Conservation (phyloP, 1,140 invertebrate species). For the Panagrolaimus sp. region DNA sequence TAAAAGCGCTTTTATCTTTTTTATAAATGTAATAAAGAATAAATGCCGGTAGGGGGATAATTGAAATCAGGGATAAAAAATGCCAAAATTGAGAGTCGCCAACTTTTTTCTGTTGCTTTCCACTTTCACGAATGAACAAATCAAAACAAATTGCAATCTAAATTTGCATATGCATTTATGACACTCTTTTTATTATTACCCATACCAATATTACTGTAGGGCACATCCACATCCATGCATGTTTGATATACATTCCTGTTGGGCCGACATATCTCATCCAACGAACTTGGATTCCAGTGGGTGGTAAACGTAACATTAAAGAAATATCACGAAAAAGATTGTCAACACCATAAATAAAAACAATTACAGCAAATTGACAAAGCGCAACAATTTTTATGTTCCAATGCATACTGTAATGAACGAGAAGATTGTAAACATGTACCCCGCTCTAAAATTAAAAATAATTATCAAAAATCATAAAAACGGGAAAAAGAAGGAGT, state of each 20-base stretch:
- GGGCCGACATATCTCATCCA: constrained; percentile 20
- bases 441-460: constrained; percentile 22
- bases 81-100: constrained; percentile 25
- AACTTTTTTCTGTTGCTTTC: constrained; percentile 19
- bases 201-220: constrained; percentile 15
- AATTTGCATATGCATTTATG: constrained; percentile 6
- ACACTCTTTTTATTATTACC: not conserved
- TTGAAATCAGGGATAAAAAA: constrained; percentile 19
- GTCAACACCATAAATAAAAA: constrained; percentile 23
- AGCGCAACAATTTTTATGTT: constrained; percentile 24
- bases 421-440: constrained; percentile 30
- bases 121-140: constrained; percentile 15
- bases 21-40: constrained; percentile 17
- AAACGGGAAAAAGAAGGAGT: not conserved
- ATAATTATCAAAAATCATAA: not conserved
- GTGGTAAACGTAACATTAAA: constrained; percentile 22
- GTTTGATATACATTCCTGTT: constrained; percentile 20
- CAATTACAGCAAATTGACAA: constrained; percentile 25
- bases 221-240: constrained; percentile 19
- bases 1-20: constrained; percentile 24
- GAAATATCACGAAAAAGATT: constrained; percentile 22
- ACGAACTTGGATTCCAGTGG: not conserved
- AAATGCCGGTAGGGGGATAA: constrained; percentile 21
- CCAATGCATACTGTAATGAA: constrained; percentile 26
- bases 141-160: constrained; percentile 22